These are phyloP conservation scores for Oreocharis arfaki DNA, from an alignment of 2,113 vertebrate species.

Conservation along the genomic window DNA sequence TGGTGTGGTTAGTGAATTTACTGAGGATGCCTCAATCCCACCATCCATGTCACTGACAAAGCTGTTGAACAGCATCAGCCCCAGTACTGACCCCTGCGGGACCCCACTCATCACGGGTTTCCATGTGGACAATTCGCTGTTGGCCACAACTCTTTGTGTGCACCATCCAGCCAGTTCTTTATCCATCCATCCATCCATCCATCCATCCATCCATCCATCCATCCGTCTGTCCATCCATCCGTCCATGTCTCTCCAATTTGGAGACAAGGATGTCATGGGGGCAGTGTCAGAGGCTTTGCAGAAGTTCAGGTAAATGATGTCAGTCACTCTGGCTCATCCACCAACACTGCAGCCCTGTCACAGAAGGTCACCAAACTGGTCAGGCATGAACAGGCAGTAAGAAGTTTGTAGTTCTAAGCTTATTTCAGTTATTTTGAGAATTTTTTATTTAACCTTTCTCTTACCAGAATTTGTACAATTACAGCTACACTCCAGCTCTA, in stretches of 20 bases:
- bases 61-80: neutral
- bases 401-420: neutral
- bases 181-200: neutral
- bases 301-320: accelerated
- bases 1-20: neutral
- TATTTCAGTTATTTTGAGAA: neutral
- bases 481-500: neutral
- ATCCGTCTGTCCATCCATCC: neutral
- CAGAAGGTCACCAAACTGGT: neutral
- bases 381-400: neutral
- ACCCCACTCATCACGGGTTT: neutral
- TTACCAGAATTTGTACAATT: neutral
- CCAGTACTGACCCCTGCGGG: neutral
- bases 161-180: neutral
- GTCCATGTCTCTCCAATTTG: neutral
- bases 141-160: neutral
- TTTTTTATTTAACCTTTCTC: neutral
- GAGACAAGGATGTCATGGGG: accelerated
- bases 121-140: neutral
- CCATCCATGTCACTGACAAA: neutral
- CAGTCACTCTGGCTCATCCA: neutral
- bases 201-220: neutral
- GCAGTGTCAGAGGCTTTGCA: neutral
- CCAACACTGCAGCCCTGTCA: neutral
- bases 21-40: neutral